Evolutionary conservation across 2,113 vertebrate species (phyloP), one percentile per base, ranked within the genome.

Genomic region (Lethenteron camtschaticum): DNA sequence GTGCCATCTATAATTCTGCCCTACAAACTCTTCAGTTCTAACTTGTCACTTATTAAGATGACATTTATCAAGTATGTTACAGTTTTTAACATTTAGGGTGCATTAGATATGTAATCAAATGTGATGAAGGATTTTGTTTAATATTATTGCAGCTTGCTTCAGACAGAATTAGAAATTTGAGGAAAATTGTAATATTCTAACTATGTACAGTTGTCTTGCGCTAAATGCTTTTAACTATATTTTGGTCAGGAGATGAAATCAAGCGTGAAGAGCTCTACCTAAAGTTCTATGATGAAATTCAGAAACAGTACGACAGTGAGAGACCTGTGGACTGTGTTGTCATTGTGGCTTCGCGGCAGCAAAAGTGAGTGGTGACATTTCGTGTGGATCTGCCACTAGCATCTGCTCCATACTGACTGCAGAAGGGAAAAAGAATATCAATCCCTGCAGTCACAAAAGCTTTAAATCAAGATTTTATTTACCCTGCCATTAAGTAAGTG

Each of bases 241-340:
- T 41, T 41, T 41, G 41, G 41, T 41, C 41, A 66, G 63, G 24
- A 24, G 63, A 66, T 9, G n/a, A 66, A 66, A n/a, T n/a, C 24
- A 66, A 66, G 63, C 85, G 91, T 24, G 94, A 96, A 60, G 92
- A 96, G 68, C 78, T 99, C 2, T 99, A 99, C 73, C 83, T 87
- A 2, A 90, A 96, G 71, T 99, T 89, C 77, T 99, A 89, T 1
- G 94, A 99, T 76, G 94, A 96, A 70, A 88, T 99, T 57, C 94
- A 96, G 80, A 82, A 87, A 4, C 88, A 88, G 70, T 85, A 87
- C 8, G 94, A 99, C 73, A 77, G 83, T 0, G 90, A 96, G 72
- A 86, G 94, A 12, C 88, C 90, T 0, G 94, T 96, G 7, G 94
- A 96, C 78, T 99, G 94, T 74, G 96, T 91, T 2, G 94, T 99